Percentiles rank a stretch among this genome's conserved stretches.
phyloP scores from a whole-genome alignment of 2,797 vertebrate species.

The Melanotaenia pygmaea region DNA sequence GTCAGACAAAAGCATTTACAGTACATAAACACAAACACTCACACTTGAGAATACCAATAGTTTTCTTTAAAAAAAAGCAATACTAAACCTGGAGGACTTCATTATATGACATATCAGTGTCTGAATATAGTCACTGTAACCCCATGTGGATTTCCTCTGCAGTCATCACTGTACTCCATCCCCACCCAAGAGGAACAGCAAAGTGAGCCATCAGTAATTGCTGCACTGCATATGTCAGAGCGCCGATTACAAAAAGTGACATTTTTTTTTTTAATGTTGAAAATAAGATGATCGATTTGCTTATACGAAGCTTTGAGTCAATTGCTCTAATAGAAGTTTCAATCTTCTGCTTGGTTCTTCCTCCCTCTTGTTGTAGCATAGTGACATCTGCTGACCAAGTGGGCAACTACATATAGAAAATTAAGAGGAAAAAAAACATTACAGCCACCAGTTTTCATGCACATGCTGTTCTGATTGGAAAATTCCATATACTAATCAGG shows the following conservation, averaged over 20 bases:
- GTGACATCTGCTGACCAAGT: constrained; percentile 68
- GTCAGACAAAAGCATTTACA: neutral
- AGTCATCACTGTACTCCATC: constrained; percentile 19
- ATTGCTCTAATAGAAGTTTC: neutral
- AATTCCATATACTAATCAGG: neutral
- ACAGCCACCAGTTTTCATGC: constrained; percentile 15
- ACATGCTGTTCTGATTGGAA: neutral
- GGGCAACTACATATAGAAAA: constrained; percentile 12
- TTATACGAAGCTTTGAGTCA: neutral
- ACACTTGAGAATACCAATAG: neutral
- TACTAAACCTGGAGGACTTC: neutral
- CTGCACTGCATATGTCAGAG: neutral
- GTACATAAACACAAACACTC: neutral
- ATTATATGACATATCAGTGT: constrained; percentile 7
- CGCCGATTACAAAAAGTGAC: neutral
- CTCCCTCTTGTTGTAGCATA: constrained; percentile 46
- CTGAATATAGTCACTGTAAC: neutral
- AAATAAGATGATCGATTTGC: constrained; percentile 14
- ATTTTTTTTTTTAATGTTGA: constrained; percentile 18
- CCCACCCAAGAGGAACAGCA: neutral
- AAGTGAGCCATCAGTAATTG: neutral
- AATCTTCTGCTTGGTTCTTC: neutral
- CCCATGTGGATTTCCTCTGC: constrained; percentile 37
- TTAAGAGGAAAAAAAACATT: neutral
- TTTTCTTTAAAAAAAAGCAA: neutral